Percentiles rank a stretch among this genome's conserved stretches.
These are phyloP conservation scores for Thamnaconus septentrionalis DNA, from an alignment of 2,113 vertebrate species.

Conservation along the genomic window DNA sequence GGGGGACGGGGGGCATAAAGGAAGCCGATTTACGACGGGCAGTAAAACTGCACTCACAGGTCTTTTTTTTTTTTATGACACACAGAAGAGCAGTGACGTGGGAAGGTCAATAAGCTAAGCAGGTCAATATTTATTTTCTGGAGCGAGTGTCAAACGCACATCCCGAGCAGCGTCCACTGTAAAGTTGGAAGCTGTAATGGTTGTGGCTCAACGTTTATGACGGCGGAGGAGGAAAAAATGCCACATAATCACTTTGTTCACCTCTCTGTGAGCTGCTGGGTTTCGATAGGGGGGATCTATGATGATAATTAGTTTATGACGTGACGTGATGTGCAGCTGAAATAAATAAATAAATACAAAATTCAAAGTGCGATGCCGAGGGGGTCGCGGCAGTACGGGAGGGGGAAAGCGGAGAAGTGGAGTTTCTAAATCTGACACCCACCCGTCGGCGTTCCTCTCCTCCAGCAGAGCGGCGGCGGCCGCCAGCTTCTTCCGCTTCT, in stretches of 20 bases:
- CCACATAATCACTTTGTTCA: conserved; percentile 45
- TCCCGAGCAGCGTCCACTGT: not conserved
- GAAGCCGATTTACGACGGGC: conserved; percentile 36
- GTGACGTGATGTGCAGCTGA: conserved; percentile 1
- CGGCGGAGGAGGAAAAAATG: conserved; percentile 23
- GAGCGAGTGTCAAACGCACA: conserved; percentile 10
- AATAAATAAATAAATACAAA: no score
- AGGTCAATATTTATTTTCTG: conserved; percentile 39
- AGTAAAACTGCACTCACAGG: conserved; percentile 6
- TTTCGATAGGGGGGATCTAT: no score
- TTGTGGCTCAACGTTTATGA: not conserved
- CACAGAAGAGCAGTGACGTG: conserved; percentile 1
- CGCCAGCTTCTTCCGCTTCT: conserved; percentile 83
- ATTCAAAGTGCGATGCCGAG: no score
- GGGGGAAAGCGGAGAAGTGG: no score
- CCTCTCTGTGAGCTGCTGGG: conserved; percentile 1
- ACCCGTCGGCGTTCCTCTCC: conserved; percentile 92
- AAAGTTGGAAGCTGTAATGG: not conserved
- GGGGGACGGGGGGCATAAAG: conserved; percentile 10
- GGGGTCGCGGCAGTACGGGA: no score
- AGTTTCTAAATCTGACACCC: conserved; percentile 37
- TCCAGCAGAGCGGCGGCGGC: conserved; percentile 82
- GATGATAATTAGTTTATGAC: no score
- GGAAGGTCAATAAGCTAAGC: conserved; percentile 25
- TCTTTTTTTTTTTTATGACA: conserved; percentile 22